Evolutionary conservation across 2,797 vertebrate species (phyloP).

Genomic region (Siniperca scherzeri): DNA sequence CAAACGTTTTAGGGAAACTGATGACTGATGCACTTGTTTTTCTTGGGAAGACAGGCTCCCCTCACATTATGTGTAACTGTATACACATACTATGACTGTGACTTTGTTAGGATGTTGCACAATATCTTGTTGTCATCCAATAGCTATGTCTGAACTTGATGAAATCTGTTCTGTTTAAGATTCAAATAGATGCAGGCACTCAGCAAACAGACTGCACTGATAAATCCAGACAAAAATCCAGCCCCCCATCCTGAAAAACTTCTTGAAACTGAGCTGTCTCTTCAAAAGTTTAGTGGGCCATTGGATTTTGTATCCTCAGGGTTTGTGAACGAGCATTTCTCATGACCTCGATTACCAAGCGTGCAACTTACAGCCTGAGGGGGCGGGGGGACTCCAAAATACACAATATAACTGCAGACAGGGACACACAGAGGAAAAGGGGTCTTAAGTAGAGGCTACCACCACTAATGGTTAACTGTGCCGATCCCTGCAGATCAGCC

Average conservation of each 20-base stretch:
- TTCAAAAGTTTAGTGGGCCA: slow-evolving; percentile 42
- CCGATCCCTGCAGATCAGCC: slow-evolving; percentile 14
- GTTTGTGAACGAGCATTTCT: slow-evolving; percentile 49
- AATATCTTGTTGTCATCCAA: background rate
- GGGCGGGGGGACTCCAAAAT: slow-evolving; percentile 6
- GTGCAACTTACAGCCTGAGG: slow-evolving; percentile 24
- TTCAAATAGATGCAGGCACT: background rate
- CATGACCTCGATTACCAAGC: slow-evolving; percentile 51
- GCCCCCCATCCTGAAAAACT: background rate
- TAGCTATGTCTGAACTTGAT: slow-evolving; percentile 8
- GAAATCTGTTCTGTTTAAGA: slow-evolving; percentile 10
- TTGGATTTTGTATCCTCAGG: slow-evolving; percentile 49
- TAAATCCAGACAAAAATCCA: background rate
- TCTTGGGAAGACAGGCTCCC: background rate
- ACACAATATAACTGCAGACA: slow-evolving; percentile 18
- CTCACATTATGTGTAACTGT: background rate
- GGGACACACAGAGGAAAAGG: slow-evolving; percentile 36
- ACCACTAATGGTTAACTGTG: slow-evolving; percentile 24
- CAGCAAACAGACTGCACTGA: background rate
- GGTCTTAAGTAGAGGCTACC: slow-evolving; percentile 11
- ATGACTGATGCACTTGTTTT: background rate
- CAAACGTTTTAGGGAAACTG: too few relatives aligned
- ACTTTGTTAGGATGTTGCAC: background rate
- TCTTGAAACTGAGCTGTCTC: slow-evolving; percentile 34
- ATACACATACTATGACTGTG: background rate